Conservation (phyloP, 2,113 vertebrate genomes). For the sheep (Ovis aries) region ARS-UI_Ramb_v3.0 NC_056058.1:69852001-69852500, state of each 20-base stretch:
- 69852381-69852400: background rate
- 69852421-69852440: background rate
- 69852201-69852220: background rate
- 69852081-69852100: background rate
- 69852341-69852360: background rate
- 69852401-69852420: background rate
- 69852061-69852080: background rate
- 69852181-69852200: background rate
- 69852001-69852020: background rate
- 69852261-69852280: background rate
- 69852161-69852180: fast-evolving
- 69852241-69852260: background rate
- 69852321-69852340: background rate
- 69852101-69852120: background rate
- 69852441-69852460: background rate
- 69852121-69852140: background rate
- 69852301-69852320: background rate
- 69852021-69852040: background rate
- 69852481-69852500: background rate
- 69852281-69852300: background rate
- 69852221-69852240: background rate
- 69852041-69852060: background rate
- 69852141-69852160: background rate
- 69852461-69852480: fast-evolving
- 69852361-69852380: background rate